Conservation (phyloP, 2,113 vertebrate genomes). For the Lasiurus cinereus region DNA sequence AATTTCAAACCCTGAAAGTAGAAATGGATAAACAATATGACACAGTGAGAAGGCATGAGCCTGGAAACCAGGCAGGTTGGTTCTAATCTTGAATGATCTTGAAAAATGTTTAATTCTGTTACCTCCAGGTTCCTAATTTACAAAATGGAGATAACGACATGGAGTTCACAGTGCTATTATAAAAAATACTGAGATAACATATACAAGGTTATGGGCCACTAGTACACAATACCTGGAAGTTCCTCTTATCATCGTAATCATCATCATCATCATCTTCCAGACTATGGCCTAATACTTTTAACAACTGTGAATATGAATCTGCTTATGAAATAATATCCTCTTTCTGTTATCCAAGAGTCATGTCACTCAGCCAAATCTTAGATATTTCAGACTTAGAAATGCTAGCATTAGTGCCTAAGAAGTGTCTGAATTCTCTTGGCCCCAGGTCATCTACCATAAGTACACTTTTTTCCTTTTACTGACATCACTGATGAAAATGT, state of each 20-base stretch:
- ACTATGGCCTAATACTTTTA: background rate
- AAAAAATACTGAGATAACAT: constrained; percentile 1
- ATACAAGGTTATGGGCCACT: background rate
- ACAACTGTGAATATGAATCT: background rate
- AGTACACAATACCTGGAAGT: background rate
- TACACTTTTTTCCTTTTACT: background rate
- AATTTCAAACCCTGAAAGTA: constrained; percentile 2
- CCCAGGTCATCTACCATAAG: background rate
- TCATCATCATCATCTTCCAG: background rate
- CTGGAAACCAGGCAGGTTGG: background rate
- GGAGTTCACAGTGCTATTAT: background rate
- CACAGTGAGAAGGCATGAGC: background rate
- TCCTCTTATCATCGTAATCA: background rate
- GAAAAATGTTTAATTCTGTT: background rate
- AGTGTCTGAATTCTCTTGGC: background rate
- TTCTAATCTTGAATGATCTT: background rate
- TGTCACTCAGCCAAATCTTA: background rate
- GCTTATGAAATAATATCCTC: background rate
- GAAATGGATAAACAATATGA: background rate
- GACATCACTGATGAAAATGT: background rate
- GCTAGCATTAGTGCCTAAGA: background rate
- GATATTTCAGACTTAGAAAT: background rate
- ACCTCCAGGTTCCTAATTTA: background rate
- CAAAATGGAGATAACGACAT: background rate
- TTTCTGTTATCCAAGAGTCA: background rate